Evolutionary conservation across 2,113 vertebrate species (phyloP).

Genomic region (Electrona antarctica): DNA sequence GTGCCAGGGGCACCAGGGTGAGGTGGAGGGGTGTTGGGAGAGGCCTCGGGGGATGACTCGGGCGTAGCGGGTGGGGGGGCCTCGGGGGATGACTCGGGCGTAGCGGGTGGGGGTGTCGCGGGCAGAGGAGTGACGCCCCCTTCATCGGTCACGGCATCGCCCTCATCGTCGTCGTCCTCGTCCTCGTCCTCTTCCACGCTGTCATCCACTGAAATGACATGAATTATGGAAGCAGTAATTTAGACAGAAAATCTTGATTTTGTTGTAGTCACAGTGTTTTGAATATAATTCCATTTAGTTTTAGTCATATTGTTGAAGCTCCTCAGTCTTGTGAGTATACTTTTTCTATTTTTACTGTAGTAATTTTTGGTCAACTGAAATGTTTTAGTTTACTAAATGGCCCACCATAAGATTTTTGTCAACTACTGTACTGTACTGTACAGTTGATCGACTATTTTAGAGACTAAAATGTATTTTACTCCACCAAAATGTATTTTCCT

Average conservation of each 20-base stretch:
- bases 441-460: too few relatives aligned
- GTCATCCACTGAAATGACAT: conserved; percentile 31
- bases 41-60: not conserved
- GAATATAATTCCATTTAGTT: too few relatives aligned
- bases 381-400: too few relatives aligned
- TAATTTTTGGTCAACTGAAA: not conserved
- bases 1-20: not conserved
- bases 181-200: not conserved
- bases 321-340: too few relatives aligned
- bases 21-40: not conserved
- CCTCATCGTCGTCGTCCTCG: not conserved
- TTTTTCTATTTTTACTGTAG: too few relatives aligned
- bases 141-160: not conserved
- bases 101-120: not conserved
- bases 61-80: not conserved
- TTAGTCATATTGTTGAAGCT: too few relatives aligned
- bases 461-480: too few relatives aligned
- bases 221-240: not conserved
- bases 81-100: not conserved
- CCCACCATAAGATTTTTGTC: too few relatives aligned
- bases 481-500: too few relatives aligned
- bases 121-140: not conserved
- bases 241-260: not conserved
- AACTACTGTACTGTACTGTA: too few relatives aligned
- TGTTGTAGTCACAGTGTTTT: too few relatives aligned